Conservation (phyloP, 2,113 vertebrate genomes). For the Sclerurus mexicanus region DNA sequence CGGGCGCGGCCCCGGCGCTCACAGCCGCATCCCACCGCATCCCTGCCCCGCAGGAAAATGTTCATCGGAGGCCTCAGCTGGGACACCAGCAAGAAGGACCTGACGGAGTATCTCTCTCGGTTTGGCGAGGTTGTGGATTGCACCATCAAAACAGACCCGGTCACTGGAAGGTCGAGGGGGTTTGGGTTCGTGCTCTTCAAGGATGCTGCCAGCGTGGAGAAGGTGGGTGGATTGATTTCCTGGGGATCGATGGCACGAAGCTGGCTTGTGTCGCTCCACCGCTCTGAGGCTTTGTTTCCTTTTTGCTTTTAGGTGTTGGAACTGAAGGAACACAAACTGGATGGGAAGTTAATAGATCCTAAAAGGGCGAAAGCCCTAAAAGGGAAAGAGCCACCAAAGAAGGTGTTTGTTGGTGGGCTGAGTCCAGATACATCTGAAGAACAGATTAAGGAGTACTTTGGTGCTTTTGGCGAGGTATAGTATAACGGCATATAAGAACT, state of each 20-base stretch:
- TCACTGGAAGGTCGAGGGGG: constrained; percentile 86
- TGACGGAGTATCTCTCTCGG: constrained; percentile 86
- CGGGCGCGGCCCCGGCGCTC: neutral
- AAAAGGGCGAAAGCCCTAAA: constrained; percentile 89
- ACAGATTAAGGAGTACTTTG: constrained; percentile 88
- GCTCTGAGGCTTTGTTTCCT: neutral
- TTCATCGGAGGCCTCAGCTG: constrained; percentile 91
- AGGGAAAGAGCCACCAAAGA: constrained; percentile 87
- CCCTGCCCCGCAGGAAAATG: constrained; percentile 79
- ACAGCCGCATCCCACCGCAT: accelerated
- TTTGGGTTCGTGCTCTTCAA: constrained; percentile 91
- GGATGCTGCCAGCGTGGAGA: constrained; percentile 87
- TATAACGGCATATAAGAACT: neutral
- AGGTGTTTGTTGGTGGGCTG: constrained; percentile 88
- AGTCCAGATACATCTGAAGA: constrained; percentile 89
- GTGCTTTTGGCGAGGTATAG: constrained; percentile 82
- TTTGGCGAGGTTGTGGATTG: constrained; percentile 91
- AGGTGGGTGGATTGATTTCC: constrained; percentile 63
- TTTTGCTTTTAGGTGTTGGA: constrained; percentile 80
- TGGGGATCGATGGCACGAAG: neutral
- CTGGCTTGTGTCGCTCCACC: neutral
- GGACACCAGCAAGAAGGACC: constrained; percentile 91
- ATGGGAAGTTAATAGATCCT: constrained; percentile 88
- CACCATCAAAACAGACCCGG: constrained; percentile 88
- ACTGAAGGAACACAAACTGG: constrained; percentile 87